Percentiles rank a stretch among this genome's conserved stretches.
These are phyloP conservation scores for Tolmerus cingulatus DNA, from an alignment of 2,888 invertebrate species.

Conservation along the genomic window DNA sequence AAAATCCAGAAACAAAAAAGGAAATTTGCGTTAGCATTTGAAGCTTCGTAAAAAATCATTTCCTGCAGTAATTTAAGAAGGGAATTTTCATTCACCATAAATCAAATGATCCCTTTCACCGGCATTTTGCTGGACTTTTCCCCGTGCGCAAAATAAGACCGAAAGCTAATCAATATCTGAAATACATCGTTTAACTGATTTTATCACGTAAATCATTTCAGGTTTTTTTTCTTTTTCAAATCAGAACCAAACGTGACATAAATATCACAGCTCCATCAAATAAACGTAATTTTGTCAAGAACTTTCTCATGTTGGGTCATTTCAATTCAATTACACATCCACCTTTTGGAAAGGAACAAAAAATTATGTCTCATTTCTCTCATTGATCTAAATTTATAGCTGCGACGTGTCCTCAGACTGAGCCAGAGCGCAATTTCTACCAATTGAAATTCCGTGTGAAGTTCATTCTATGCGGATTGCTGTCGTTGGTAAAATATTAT, in stretches of 20 bases:
- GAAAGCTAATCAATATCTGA: background rate
- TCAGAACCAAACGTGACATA: background rate
- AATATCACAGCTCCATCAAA: background rate
- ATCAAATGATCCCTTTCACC: background rate
- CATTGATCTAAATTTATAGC: background rate
- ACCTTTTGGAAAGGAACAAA: background rate
- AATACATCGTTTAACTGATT: background rate
- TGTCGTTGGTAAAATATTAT: background rate
- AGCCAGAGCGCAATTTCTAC: background rate
- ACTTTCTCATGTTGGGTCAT: background rate
- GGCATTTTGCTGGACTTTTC: background rate
- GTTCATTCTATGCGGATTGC: background rate
- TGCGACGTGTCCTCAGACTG: background rate
- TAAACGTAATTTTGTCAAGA: background rate
- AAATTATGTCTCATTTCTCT: background rate
- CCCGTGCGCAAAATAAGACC: background rate
- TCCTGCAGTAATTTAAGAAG: background rate
- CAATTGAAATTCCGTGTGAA: background rate
- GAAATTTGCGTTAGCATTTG: background rate
- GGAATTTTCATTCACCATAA: background rate
- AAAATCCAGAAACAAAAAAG: background rate
- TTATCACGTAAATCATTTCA: background rate
- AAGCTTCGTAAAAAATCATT: background rate
- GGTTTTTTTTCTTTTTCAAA: background rate
- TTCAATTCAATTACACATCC: background rate